Percentiles rank a stretch among this genome's conserved stretches.
These are phyloP conservation scores for Ephialtes manifestator DNA, from an alignment of 2,888 invertebrate species.

Conservation along the genomic window DNA sequence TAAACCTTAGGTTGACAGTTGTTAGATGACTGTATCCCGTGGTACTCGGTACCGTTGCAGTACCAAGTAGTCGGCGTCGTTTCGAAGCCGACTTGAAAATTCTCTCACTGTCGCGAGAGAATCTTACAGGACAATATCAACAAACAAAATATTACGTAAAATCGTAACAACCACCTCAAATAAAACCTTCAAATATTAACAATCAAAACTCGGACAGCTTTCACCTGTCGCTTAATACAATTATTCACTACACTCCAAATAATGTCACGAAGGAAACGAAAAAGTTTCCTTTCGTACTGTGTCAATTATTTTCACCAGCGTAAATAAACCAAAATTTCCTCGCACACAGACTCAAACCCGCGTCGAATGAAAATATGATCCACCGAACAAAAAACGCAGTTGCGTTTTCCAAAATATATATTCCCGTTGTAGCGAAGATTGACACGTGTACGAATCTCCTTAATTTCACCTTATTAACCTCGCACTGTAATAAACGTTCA, in stretches of 20 bases:
- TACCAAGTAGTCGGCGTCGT: constrained; percentile 76
- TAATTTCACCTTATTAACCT: too few relatives aligned
- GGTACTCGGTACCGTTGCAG: constrained; percentile 77
- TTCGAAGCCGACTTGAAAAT: constrained; percentile 61
- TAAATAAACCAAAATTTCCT: background rate
- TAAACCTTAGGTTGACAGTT: constrained; percentile 79
- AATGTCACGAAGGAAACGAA: constrained; percentile 46
- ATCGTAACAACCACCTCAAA: background rate
- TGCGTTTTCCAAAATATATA: too few relatives aligned
- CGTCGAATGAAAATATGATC: too few relatives aligned
- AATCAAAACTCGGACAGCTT: constrained; percentile 43
- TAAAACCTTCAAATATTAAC: background rate
- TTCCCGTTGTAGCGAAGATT: too few relatives aligned
- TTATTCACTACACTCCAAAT: constrained; percentile 58
- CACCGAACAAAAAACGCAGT: too few relatives aligned
- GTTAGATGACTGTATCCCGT: constrained; percentile 71
- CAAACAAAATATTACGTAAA: constrained; percentile 19
- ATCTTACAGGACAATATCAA: constrained; percentile 51
- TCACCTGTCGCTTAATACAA: constrained; percentile 61
- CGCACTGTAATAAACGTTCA: too few relatives aligned
- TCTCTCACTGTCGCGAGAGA: constrained; percentile 69
- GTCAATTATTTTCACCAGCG: background rate
- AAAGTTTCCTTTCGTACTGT: constrained; percentile 25
- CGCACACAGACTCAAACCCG: too few relatives aligned
- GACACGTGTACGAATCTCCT: too few relatives aligned